Evolutionary conservation across 2,113 vertebrate genomes (phyloP).

Genomic region (Protomyctophum bolini): DNA sequence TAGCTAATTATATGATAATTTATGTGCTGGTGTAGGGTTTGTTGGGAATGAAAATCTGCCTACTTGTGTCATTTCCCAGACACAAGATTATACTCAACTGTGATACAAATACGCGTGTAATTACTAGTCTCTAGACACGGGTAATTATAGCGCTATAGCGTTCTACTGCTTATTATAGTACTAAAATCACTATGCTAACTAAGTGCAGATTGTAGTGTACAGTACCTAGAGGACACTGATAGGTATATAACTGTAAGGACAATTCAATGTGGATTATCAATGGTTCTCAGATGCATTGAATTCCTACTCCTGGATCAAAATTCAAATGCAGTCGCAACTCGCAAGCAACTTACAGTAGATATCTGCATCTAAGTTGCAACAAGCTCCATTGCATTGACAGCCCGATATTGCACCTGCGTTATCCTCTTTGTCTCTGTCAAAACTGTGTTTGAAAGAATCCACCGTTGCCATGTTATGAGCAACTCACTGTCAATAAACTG

Average conservation of each 20-base stretch:
- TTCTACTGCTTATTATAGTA: constrained; percentile 40
- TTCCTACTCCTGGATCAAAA: not conserved
- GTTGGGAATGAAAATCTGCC: too few species aligned
- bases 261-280: constrained; percentile 13
- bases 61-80: too few species aligned
- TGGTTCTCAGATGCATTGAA: constrained; percentile 20
- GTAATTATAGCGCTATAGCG: constrained; percentile 18
- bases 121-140: constrained; percentile 71
- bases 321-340: too few species aligned
- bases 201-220: constrained; percentile 22
- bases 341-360: too few species aligned
- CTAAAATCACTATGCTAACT: constrained; percentile 18
- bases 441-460: too few species aligned
- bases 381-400: too few species aligned
- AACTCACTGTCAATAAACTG: too few species aligned
- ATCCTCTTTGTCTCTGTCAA: too few species aligned
- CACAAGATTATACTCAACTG: constrained; percentile 19
- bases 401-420: too few species aligned
- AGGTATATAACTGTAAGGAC: constrained; percentile 31
- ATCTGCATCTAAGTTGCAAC: not conserved
- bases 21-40: not conserved
- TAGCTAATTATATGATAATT: not conserved
- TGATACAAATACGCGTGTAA: constrained; percentile 64
- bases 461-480: too few species aligned
- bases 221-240: constrained; percentile 28